Evolutionary conservation across 2,888 invertebrate species (phyloP).

Genomic region (Hyppa rectilinea): DNA sequence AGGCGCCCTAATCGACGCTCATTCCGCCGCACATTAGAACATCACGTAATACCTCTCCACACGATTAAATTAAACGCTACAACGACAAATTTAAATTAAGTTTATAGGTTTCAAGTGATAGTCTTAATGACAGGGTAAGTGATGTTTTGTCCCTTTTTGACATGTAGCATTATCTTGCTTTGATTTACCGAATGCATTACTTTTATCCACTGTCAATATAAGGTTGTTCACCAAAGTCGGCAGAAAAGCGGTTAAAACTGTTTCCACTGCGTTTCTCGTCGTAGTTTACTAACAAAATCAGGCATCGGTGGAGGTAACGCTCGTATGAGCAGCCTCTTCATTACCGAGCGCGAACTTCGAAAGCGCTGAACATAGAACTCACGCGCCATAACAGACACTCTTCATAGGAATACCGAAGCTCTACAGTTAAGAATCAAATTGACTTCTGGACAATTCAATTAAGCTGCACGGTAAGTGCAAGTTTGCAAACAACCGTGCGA

Average conservation of each 20-base stretch:
- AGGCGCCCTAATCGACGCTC: slow-evolving; percentile 64
- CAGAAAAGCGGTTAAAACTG: not conserved
- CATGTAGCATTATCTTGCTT: not conserved
- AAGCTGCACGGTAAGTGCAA: slow-evolving; percentile 87
- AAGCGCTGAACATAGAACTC: slow-evolving; percentile 23
- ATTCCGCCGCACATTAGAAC: slow-evolving; percentile 53
- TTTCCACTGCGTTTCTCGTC: not conserved
- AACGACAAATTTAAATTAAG: slow-evolving; percentile 44
- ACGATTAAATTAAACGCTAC: slow-evolving; percentile 61
- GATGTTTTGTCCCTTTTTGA: slow-evolving; percentile 2
- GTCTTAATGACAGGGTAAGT: slow-evolving; percentile 4
- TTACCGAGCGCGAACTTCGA: slow-evolving; percentile 28
- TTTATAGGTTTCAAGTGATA: slow-evolving; percentile 22
- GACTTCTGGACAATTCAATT: slow-evolving; percentile 89
- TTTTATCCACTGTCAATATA: not conserved
- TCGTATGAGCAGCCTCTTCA: slow-evolving; percentile 3
- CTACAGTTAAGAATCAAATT: slow-evolving; percentile 83
- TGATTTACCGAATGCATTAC: not conserved
- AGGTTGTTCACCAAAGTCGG: not conserved
- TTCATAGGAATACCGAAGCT: slow-evolving; percentile 54
- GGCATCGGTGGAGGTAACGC: not conserved
- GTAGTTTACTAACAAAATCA: slow-evolving; percentile 1
- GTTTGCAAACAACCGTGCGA: slow-evolving; percentile 86
- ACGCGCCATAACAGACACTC: slow-evolving; percentile 28
- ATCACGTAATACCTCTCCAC: slow-evolving; percentile 51